Base-by-base conservation (phyloP, 2,113 vertebrate genomes). In the Grantiella picta region DNA sequence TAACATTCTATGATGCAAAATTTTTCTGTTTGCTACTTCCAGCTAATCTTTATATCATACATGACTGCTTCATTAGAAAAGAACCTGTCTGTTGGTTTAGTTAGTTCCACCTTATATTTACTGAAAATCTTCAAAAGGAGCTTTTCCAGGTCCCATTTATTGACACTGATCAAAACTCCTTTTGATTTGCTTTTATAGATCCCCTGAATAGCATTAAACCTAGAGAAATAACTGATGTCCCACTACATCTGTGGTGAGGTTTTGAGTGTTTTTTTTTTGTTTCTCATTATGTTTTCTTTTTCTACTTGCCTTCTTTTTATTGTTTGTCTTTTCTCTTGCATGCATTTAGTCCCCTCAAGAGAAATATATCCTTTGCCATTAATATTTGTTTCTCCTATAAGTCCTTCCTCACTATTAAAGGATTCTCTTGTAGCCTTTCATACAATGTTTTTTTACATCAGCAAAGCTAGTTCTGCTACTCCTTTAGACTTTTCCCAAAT, bases 191-290 rank as follows among this genome's bases (percentile, higher is more conserved):
- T 61, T 88, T 77, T 49, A 42, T 5, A 68, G 25, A 31, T 68
- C 77, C 28, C 11, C 23, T 64, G 35, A 86, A 52, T 8, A 54
- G 12, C 42, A 59, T 36, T 65, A 56, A 56, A 72, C 2, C 15
- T 76, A 18, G 11, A 82, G 52, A 79, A 90, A 36, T 25, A 42
- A 12, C 12, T 45, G 16, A 31, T 33, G 6, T 57, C 19, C 10
- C 2, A 0, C 56, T 60, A 18, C 3, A 4, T 35, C 44, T 71
- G 12, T 28, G 64, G 4, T 33, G 27, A 21, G 1, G 2, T 24
- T 57, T 59, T 24, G 11, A 35, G 3, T 1, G 4, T 1, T 10
- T 66, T 69, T 52, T 45, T 59, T 12, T 25, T 33, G 4, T 49
- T 47, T 25, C 6, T 36, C 7, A 0, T 9, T 47, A 16, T 59